Evolutionary conservation across 2,888 invertebrate species (phyloP).

Genomic region (Ophion obscuratus): DNA sequence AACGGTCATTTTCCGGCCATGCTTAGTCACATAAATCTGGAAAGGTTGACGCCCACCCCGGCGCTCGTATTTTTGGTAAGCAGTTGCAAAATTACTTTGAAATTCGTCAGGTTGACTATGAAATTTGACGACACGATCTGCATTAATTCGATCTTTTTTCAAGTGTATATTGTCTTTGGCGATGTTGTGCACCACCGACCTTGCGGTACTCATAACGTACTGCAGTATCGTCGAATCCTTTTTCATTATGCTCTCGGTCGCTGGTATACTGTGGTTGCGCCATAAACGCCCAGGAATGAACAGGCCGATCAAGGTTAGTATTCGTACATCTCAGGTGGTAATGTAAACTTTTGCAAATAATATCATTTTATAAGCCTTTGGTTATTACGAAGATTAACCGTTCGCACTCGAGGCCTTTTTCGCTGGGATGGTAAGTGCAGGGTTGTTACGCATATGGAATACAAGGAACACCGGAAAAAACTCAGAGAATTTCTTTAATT

Average conservation of each 20-base stretch:
- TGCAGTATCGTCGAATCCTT: slow-evolving; percentile 96
- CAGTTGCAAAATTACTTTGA: slow-evolving; percentile 61
- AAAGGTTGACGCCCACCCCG: slow-evolving; percentile 91
- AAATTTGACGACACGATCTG: neutral
- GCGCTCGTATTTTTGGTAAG: slow-evolving; percentile 93
- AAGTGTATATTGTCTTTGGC: slow-evolving; percentile 93
- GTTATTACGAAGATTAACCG: neutral
- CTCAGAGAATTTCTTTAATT: too few species aligned
- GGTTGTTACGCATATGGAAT: too few species aligned
- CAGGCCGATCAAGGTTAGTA: slow-evolving; percentile 92
- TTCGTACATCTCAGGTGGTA: neutral
- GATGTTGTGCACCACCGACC: slow-evolving; percentile 93
- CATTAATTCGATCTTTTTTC: slow-evolving; percentile 72
- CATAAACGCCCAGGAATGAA: slow-evolving; percentile 91
- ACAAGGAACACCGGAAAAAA: too few species aligned
- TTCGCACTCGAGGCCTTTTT: too few species aligned
- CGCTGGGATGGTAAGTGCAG: too few species aligned
- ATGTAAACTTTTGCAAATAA: neutral
- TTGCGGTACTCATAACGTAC: slow-evolving; percentile 95
- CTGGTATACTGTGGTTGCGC: slow-evolving; percentile 93
- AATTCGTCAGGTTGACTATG: neutral
- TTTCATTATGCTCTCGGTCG: slow-evolving; percentile 94
- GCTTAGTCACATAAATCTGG: slow-evolving; percentile 91
- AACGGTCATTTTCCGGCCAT: slow-evolving; percentile 94
- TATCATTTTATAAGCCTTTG: neutral